A percentile compares a stretch with the other conserved stretches of the same genome.
These are phyloP conservation scores for Clytia hemisphaerica DNA, from an alignment of 30 jellyfish, hydroid and myxozoan species.

Conservation along the genomic window DNA sequence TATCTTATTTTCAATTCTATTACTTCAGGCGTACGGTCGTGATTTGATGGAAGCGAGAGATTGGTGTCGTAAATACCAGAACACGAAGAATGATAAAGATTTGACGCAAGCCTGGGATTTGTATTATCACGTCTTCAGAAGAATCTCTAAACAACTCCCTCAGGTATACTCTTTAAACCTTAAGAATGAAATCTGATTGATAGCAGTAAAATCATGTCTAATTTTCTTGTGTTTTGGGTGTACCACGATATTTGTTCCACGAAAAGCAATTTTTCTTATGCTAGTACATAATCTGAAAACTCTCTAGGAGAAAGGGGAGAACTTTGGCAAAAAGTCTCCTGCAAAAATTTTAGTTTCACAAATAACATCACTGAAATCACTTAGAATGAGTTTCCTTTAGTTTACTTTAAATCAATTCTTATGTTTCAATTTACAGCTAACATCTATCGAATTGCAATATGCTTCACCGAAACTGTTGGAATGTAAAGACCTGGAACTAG, in stretches of 20 bases:
- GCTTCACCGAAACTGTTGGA: slow-evolving; percentile 83
- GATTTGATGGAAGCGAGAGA: slow-evolving; percentile 94
- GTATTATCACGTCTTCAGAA: slow-evolving; percentile 78
- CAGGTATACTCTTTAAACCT: slow-evolving; percentile 50
- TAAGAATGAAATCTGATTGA: background rate
- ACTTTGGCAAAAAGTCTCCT: background rate
- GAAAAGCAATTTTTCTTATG: too few species aligned
- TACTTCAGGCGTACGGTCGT: slow-evolving; percentile 89
- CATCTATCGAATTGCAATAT: slow-evolving; percentile 81
- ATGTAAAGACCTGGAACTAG: slow-evolving; percentile 84
- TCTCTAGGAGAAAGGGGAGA: background rate
- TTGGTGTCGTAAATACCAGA: slow-evolving; percentile 90
- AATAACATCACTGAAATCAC: background rate
- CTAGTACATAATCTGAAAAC: too few species aligned
- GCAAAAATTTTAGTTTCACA: background rate
- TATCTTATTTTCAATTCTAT: background rate
- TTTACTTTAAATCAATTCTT: background rate
- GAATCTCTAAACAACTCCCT: slow-evolving; percentile 92
- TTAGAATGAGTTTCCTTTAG: background rate
- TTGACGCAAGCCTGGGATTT: slow-evolving; percentile 97
- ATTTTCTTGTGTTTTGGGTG: too few species aligned
- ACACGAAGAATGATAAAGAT: slow-evolving; percentile 61
- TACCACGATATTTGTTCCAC: too few species aligned
- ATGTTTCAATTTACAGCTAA: slow-evolving; percentile 41
- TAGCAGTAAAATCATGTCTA: too few species aligned